phyloP scores from a whole-genome alignment of 1,140 invertebrate genomes.

The Temnothorax longispinosus region DNA sequence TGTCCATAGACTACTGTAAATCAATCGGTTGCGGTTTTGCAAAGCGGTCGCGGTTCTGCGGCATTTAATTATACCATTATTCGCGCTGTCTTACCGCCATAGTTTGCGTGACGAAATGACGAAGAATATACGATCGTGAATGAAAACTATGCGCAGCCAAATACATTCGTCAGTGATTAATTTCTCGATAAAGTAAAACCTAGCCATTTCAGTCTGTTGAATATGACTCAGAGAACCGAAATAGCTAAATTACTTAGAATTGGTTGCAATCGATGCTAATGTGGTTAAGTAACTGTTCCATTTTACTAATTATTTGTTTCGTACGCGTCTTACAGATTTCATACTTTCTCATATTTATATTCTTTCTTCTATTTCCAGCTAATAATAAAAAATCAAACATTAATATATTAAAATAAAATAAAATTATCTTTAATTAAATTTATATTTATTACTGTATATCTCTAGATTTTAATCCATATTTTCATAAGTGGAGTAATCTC shows the following conservation, averaged over 20 bases:
- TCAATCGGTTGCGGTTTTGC: constrained; percentile 71
- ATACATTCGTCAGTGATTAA: background rate
- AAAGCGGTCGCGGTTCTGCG: constrained; percentile 70
- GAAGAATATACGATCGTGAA: constrained; percentile 51
- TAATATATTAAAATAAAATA: background rate
- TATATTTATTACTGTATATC: background rate
- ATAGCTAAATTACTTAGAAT: background rate
- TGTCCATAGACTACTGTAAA: constrained; percentile 68
- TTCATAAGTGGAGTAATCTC: constrained; percentile 1
- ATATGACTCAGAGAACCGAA: background rate
- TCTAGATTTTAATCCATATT: background rate
- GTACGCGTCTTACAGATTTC: background rate
- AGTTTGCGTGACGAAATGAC: constrained; percentile 72
- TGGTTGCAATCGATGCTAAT: background rate
- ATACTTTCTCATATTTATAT: background rate
- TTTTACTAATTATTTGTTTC: background rate
- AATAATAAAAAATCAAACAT: constrained; percentile 1
- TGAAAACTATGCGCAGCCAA: background rate
- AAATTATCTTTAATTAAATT: constrained; percentile 1
- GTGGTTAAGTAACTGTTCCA: background rate
- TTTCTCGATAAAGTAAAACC: constrained; percentile 28
- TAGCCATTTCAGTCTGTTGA: background rate
- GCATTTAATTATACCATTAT: constrained; percentile 78
- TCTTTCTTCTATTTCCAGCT: background rate
- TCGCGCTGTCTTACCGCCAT: constrained; percentile 64